Conservation (phyloP, 92 coral and sea anemone species). For the Siderastrea siderea region DNA sequence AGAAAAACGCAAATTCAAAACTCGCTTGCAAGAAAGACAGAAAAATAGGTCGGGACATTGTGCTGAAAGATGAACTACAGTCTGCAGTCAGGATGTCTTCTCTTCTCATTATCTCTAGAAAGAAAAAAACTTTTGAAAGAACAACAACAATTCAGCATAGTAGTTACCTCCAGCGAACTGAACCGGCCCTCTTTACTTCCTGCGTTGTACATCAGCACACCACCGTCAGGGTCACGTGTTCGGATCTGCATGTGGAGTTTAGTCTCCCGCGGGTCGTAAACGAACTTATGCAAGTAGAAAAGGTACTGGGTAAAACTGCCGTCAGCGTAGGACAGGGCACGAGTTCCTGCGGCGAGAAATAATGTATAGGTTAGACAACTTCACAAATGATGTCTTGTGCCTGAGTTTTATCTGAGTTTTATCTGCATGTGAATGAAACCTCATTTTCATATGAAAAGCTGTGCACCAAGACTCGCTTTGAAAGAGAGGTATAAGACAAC, state of each 20-base stretch:
- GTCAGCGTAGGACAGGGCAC: slow-evolving; percentile 69
- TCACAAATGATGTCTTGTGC: too few species aligned
- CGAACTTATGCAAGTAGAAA: slow-evolving; percentile 54
- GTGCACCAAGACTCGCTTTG: too few species aligned
- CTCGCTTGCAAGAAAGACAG: too few species aligned
- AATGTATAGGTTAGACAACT: not conserved
- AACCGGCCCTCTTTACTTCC: slow-evolving; percentile 72
- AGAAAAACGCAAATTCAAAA: too few species aligned
- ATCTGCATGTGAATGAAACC: too few species aligned
- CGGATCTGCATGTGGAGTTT: slow-evolving; percentile 86
- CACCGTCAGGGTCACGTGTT: slow-evolving; percentile 93
- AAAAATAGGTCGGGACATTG: not conserved
- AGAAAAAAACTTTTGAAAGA: not conserved
- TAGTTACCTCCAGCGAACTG: slow-evolving; percentile 73
- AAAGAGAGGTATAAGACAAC: too few species aligned
- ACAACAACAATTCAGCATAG: too few species aligned
- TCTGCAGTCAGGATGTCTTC: not conserved
- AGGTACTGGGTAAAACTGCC: slow-evolving; percentile 75
- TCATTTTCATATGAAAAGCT: too few species aligned
- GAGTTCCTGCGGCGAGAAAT: slow-evolving; percentile 59
- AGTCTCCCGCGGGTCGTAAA: slow-evolving; percentile 88
- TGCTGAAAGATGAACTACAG: not conserved
- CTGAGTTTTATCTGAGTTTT: too few species aligned
- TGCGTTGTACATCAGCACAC: slow-evolving; percentile 78
- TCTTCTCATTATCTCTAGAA: too few species aligned